A percentile compares a stretch with the other conserved stretches of the same genome.
Evolutionary conservation across 2,797 vertebrate species (phyloP).

Genomic region (Squalus acanthias): DNA sequence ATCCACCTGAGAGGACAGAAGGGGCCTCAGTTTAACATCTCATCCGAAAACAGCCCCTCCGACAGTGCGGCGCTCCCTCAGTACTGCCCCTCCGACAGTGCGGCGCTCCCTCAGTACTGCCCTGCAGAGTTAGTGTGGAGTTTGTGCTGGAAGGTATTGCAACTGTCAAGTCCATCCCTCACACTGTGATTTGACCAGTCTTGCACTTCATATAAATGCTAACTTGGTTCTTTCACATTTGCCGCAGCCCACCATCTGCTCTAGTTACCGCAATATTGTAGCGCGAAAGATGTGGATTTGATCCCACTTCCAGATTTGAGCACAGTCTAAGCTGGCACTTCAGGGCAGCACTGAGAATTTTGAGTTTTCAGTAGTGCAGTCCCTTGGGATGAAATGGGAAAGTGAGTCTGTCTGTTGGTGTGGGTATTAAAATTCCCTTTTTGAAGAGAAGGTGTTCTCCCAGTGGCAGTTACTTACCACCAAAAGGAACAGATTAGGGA

Average conservation of each 20-base stretch:
- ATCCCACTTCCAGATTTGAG: neutral
- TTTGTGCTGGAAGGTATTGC: neutral
- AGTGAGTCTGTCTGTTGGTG: neutral
- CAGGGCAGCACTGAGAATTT: neutral
- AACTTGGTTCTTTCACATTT: neutral
- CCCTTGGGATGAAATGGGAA: too few species aligned
- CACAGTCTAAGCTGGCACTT: neutral
- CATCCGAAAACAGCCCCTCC: neutral
- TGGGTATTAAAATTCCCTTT: neutral
- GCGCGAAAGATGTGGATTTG: neutral
- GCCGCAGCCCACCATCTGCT: neutral
- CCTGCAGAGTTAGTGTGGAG: neutral
- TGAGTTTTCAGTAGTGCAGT: neutral
- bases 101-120: neutral
- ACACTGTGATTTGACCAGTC: neutral
- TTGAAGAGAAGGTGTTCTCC: neutral
- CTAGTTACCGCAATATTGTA: neutral
- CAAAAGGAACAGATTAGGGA: neutral
- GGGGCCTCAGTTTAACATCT: neutral
- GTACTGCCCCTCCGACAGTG: neutral
- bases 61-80: too few species aligned
- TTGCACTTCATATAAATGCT: neutral
- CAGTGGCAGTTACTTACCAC: neutral
- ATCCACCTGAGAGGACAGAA: neutral
- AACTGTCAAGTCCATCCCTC: neutral